These are phyloP conservation scores for Prietella phreatophila DNA, from an alignment of 2,113 vertebrate species.

Conservation along the genomic window DNA sequence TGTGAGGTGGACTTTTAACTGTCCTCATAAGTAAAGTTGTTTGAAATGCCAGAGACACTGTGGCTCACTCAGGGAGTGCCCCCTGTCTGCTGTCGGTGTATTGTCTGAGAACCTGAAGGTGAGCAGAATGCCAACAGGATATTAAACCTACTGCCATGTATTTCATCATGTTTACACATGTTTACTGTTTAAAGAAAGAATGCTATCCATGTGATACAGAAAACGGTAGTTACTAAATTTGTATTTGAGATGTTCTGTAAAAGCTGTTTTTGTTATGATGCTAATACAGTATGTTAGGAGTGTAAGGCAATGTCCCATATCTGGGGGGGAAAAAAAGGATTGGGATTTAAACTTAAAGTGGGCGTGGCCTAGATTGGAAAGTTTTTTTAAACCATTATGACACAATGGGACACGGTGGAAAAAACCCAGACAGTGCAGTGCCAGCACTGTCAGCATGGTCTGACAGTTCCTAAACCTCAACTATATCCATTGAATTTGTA, in stretches of 20 bases:
- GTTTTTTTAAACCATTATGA: not conserved
- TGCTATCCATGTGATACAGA: not conserved
- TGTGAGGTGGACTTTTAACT: not conserved
- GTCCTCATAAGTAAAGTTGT: conserved; percentile 23
- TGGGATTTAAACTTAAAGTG: not conserved
- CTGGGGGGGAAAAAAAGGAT: not conserved
- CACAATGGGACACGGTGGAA: not conserved
- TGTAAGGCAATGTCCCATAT: not conserved
- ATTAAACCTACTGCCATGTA: conserved; percentile 42
- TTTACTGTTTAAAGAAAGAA: conserved; percentile 10
- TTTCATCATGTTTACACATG: conserved; percentile 13
- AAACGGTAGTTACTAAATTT: conserved; percentile 13
- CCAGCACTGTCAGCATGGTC: not conserved
- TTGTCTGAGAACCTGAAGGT: conserved; percentile 28
- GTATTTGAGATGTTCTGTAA: not conserved
- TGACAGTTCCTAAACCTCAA: not conserved
- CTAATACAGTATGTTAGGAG: not conserved
- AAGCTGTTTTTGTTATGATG: not conserved
- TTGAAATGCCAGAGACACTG: conserved; percentile 21
- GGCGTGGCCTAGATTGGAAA: not conserved
- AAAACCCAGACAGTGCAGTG: not conserved
- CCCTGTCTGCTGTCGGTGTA: conserved; percentile 34
- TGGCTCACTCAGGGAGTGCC: conserved; percentile 22
- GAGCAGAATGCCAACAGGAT: conserved; percentile 40
- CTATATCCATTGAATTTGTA: not conserved